These are phyloP conservation scores for Tuberolachnus salignus DNA, from an alignment of 2,888 invertebrate species.

Conservation along the genomic window DNA sequence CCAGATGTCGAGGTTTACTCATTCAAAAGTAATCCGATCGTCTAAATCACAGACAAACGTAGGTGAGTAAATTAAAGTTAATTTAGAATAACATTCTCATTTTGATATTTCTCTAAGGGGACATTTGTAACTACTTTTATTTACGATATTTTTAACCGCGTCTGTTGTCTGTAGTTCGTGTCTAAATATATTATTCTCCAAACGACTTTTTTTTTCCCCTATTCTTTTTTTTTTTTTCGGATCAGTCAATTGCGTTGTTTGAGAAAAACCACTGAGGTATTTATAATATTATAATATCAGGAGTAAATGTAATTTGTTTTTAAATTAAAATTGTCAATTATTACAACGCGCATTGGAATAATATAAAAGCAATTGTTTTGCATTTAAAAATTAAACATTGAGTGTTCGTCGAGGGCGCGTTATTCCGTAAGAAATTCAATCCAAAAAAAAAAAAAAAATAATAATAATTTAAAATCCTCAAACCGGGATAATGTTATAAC, in stretches of 20 bases:
- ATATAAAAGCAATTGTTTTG: background rate
- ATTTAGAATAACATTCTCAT: slow-evolving; percentile 14
- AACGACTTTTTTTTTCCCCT: slow-evolving; percentile 34
- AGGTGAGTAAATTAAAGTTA: slow-evolving; percentile 5
- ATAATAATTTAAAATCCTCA: too few species aligned
- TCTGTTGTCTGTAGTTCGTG: slow-evolving; percentile 7
- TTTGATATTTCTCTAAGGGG: slow-evolving; percentile 44
- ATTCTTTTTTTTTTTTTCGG: slow-evolving; percentile 20
- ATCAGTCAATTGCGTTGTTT: slow-evolving; percentile 19
- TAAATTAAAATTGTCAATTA: background rate
- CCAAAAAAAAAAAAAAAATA: too few species aligned
- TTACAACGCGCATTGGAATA: background rate
- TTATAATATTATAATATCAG: slow-evolving; percentile 12
- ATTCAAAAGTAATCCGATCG: slow-evolving; percentile 16
- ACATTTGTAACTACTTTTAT: slow-evolving; percentile 30
- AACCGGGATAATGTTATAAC: too few species aligned
- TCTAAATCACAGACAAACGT: background rate
- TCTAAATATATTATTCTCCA: slow-evolving; percentile 6
- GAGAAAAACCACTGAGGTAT: slow-evolving; percentile 6
- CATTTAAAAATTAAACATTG: background rate
- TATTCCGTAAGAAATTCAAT: too few species aligned
- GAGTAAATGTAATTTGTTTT: slow-evolving; percentile 11
- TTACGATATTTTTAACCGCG: slow-evolving; percentile 27
- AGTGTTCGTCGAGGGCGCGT: too few species aligned
- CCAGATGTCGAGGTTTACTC: slow-evolving; percentile 11